These are phyloP conservation scores for Dinocampus coccinellae DNA, from an alignment of 2,888 invertebrate genomes.

Conservation along the genomic window DNA sequence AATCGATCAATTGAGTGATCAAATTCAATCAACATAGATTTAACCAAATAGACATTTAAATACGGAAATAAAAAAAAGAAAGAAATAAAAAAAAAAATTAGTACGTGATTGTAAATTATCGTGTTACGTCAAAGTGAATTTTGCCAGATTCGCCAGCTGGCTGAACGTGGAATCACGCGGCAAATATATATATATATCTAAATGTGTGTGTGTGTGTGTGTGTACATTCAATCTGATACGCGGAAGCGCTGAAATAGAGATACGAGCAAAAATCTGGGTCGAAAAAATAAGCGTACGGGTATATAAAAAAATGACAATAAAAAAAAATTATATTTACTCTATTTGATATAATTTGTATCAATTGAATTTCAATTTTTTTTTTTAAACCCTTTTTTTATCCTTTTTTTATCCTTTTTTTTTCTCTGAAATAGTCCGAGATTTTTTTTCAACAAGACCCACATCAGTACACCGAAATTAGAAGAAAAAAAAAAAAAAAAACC, in stretches of 20 bases:
- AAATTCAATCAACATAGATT: slow-evolving; percentile 11
- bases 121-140: slow-evolving; percentile 13
- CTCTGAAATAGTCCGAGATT: no score
- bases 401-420: no score
- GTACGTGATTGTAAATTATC: slow-evolving; percentile 17
- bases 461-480: no score
- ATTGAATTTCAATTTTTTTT: no score
- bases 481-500: no score
- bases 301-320: slow-evolving; percentile 2
- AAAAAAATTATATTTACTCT: neutral
- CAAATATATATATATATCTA: slow-evolving; percentile 15
- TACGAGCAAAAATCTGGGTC: slow-evolving; percentile 23
- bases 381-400: no score
- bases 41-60: slow-evolving; percentile 14
- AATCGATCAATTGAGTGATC: neutral
- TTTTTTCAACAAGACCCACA: no score
- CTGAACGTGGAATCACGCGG: slow-evolving; percentile 15
- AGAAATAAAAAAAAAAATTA: no score
- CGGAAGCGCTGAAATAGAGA: slow-evolving; percentile 34
- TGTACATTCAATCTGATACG: slow-evolving; percentile 16
- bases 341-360: neutral
- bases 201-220: neutral
- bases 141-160: slow-evolving; percentile 29
- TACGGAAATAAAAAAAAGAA: neutral
- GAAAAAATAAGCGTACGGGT: neutral